Base-by-base conservation (phyloP, 2,797 vertebrate genomes). In the Bucorvus abyssinicus region DNA sequence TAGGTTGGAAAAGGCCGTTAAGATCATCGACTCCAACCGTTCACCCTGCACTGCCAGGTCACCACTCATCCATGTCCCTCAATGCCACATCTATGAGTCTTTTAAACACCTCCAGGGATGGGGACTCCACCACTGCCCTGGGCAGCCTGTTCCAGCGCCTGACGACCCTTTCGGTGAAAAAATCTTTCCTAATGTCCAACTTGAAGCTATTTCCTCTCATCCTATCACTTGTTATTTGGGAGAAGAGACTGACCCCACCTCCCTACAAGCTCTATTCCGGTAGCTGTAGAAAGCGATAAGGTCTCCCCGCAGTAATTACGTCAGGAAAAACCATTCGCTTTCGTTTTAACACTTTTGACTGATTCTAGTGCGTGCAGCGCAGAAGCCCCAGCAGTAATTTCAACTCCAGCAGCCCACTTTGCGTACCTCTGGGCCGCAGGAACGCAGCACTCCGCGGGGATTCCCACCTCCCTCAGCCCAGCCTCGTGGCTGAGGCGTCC, bases 341-440 rank as follows among this genome's bases (percentile, higher is more conserved):
- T 40, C 23, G 1, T 6, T 29, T 32, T 30, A 45, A 24, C 6
- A 7, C 32, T 49, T 47, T 83, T 52, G 13, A 45, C 74, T 4
- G 10, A 7, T 36, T 32, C 45, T 9, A 14, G 12, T 0, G 10
- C 5, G 44, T 2, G 55, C 18, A 0, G 11, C 3, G 32, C 45
- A 23, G 44, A 60, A 84, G 15, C 12, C 27, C 15, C 32, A 8
- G 45, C 22, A 5, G 18, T 6, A 12, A 23, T 47, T 53, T 18
- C 55, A 34, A 4, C 14, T n/a, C 8, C 57, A 24, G 61, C 70
- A 56, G 52, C 20, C 26, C 10, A 0, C 7, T 26, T 26, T 7
- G n/a, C 5, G 0, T 2, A 8, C 32, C n/a, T 12, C n/a, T 14
- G 21, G 10, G 23, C 27, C 1, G 0, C 47, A 32, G 69, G 23